Conservation (phyloP, 2,113 vertebrate genomes). For the Petaurus breviceps region DNA sequence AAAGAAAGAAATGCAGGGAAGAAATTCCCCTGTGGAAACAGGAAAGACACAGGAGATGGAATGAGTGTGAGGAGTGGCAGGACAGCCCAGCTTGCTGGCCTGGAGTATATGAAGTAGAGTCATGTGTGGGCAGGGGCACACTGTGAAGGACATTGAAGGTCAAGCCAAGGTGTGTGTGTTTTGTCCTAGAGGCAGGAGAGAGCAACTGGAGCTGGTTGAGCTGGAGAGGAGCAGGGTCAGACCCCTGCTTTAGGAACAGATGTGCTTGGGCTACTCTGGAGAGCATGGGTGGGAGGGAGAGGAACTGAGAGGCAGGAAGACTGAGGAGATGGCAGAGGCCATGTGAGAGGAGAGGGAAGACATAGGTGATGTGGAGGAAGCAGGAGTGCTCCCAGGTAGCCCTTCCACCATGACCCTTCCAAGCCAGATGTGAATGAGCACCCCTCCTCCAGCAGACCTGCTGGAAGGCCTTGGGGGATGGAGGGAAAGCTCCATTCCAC, state of each 20-base stretch:
- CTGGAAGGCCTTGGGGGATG: too few species aligned
- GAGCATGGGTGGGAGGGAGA: not conserved
- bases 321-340: not conserved
- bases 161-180: not conserved
- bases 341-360: not conserved
- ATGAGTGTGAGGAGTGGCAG: not conserved
- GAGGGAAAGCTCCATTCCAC: not conserved
- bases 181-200: not conserved
- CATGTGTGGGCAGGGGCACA: not conserved
- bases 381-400: not conserved
- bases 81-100: not conserved
- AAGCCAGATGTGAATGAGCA: not conserved
- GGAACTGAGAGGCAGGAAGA: not conserved
- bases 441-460: not conserved
- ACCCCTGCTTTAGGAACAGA: not conserved
- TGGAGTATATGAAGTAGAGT: not conserved
- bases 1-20: too few species aligned
- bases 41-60: not conserved
- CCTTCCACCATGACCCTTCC: not conserved
- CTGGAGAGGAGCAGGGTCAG: not conserved
- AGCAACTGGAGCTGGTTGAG: not conserved
- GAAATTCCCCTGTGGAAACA: not conserved
- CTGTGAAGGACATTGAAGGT: not conserved
- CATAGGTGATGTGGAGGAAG: not conserved
- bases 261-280: not conserved